Evolutionary conservation across 2,113 vertebrate genomes (phyloP).

Genomic region (Alethe castanea): DNA sequence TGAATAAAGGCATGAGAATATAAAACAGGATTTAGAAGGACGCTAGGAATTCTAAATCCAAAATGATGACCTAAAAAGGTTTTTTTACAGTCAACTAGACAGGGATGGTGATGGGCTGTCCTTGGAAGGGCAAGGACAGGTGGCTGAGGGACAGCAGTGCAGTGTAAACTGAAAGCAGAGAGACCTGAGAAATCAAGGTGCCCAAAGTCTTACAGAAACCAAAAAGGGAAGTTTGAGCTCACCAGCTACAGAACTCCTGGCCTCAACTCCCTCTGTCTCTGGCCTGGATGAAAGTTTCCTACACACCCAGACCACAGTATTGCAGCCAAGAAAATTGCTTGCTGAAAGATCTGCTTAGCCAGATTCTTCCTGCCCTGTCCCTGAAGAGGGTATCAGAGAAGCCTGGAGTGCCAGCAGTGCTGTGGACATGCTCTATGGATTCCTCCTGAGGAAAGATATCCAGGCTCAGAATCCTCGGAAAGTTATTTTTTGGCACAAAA

Average conservation of each 20-base stretch:
- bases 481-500: background rate
- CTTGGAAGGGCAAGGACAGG: background rate
- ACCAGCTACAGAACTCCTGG: background rate
- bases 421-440: background rate
- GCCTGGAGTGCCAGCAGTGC: background rate
- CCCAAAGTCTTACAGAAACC: background rate
- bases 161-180: background rate
- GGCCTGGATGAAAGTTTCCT: background rate
- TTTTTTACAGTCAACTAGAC: background rate
- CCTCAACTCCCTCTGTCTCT: background rate
- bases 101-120: accelerated
- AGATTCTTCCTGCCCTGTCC: background rate
- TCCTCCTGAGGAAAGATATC: background rate
- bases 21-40: background rate
- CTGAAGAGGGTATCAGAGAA: background rate
- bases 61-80: background rate
- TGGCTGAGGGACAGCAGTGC: background rate
- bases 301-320: background rate
- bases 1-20: background rate
- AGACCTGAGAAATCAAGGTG: background rate
- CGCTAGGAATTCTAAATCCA: background rate
- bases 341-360: background rate
- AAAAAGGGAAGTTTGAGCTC: background rate
- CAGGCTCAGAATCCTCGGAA: background rate
- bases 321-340: background rate